Evolutionary conservation across 2,113 vertebrate species (phyloP).

Genomic region (Polypterus bichir): DNA sequence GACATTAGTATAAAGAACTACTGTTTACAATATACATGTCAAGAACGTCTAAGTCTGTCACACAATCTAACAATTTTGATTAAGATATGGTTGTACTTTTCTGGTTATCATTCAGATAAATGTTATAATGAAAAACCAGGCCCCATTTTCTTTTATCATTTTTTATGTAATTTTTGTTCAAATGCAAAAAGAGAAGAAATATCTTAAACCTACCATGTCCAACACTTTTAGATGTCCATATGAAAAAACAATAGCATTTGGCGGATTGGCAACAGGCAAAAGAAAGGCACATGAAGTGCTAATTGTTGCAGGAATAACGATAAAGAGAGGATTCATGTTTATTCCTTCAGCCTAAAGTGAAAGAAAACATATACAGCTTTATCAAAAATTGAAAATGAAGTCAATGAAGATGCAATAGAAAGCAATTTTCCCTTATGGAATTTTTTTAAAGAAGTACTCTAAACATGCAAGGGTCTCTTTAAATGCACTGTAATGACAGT

Average conservation of each 20-base stretch:
- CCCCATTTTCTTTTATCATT: background rate
- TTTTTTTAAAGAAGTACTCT: background rate
- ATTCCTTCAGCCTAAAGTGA: slow-evolving; percentile 19
- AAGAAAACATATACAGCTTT: background rate
- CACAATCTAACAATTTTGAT: background rate
- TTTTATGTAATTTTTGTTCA: background rate
- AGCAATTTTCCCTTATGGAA: background rate
- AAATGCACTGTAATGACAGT: too few species aligned
- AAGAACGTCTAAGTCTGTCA: background rate
- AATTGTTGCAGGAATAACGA: slow-evolving; percentile 17
- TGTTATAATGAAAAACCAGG: background rate
- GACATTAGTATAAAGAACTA: too few species aligned
- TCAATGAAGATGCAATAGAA: background rate
- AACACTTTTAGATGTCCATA: slow-evolving; percentile 15
- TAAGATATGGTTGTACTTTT: background rate
- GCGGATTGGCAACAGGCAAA: slow-evolving; percentile 16
- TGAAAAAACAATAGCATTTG: slow-evolving; percentile 16
- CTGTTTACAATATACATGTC: too few species aligned
- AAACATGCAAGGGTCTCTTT: too few species aligned
- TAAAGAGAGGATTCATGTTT: slow-evolving; percentile 12
- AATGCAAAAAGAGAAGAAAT: background rate
- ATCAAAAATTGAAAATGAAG: too few species aligned
- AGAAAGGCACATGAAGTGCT: slow-evolving; percentile 20
- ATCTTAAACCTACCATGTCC: slow-evolving; percentile 12
- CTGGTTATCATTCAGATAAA: too few species aligned